Base-by-base conservation (phyloP, 1,140 invertebrate species). In the Euschistus heros region DNA sequence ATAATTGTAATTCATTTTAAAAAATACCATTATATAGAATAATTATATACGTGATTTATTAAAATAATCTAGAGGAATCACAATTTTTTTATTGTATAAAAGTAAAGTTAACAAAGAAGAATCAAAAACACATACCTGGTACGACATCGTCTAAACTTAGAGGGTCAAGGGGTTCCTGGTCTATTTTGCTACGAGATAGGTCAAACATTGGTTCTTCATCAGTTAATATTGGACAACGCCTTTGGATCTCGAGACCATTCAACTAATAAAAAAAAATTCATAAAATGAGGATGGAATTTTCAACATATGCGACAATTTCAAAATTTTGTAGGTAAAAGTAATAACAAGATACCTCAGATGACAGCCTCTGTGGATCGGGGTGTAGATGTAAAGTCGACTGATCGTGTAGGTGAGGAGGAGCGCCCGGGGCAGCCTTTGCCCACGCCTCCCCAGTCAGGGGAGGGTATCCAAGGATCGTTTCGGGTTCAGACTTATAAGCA, bases 81-180 rank as follows among this genome's bases (percentile, higher is more conserved):
- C n/a, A n/a, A n/a, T n/a, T n/a, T n/a, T n/a, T n/a, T n/a, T n/a
- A n/a, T n/a, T n/a, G n/a, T n/a, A n/a, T n/a, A n/a, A n/a, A n/a
- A n/a, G n/a, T n/a, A n/a, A n/a, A n/a, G n/a, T 5, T 30, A 30
- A 30, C 8, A 30, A 30, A 5, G 8, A 30, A 3, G 8, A 30
- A 8, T 8, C 10, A 37, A 37, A 37, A 6, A 37, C 66, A 68
- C 70, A 75, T 73, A 80, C 79, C 78, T 66, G 77, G 75, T 30
- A 75, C 72, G 33, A 76, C 73, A 69, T 80, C 79, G 42, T 79
- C 77, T 18, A 80, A 76, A 65, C 74, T 78, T 67, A 80, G 78
- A 20, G 78, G 76, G 70, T 80, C 78, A 47, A 82, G 76, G 54
- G 80, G 79, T 70, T 81, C 68, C 17, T 50, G 22, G 26, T 66